Conservation (phyloP, 1,140 invertebrate genomes). For the Platyscapa corneri region DNA sequence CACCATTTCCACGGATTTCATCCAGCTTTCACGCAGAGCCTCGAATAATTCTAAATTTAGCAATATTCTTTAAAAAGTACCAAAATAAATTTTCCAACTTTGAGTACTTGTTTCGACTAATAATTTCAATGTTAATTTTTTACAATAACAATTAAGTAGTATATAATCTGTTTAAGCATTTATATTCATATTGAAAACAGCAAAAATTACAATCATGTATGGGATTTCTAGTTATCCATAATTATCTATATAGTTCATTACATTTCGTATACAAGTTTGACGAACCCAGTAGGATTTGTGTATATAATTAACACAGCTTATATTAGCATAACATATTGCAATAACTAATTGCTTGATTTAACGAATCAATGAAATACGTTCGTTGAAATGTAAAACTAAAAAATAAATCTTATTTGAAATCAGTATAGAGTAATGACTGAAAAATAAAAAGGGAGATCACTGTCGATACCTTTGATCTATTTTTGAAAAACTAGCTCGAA, state of each 20-base stretch:
- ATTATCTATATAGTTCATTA: neutral
- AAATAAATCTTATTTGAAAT: neutral
- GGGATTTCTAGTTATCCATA: neutral
- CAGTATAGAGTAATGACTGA: neutral
- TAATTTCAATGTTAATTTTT: no score
- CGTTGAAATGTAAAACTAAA: neutral
- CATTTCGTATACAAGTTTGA: neutral
- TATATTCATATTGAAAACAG: no score
- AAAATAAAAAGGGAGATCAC: neutral
- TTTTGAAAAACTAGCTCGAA: no score
- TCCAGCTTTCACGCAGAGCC: no score
- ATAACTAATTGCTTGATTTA: neutral
- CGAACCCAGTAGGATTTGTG: neutral
- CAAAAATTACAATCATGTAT: neutral
- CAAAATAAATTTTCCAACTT: no score
- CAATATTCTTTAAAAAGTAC: no score
- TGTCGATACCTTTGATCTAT: no score
- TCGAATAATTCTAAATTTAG: no score
- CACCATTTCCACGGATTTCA: no score
- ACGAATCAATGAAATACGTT: neutral
- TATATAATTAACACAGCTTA: neutral
- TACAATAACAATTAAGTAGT: no score
- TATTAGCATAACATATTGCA: neutral
- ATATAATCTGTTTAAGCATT: no score
- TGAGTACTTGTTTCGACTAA: no score